Percentiles rank a stretch among this genome's conserved stretches.
phyloP scores from a whole-genome alignment of 1,140 invertebrate genomes.

The Aleiodes sp. region DNA sequence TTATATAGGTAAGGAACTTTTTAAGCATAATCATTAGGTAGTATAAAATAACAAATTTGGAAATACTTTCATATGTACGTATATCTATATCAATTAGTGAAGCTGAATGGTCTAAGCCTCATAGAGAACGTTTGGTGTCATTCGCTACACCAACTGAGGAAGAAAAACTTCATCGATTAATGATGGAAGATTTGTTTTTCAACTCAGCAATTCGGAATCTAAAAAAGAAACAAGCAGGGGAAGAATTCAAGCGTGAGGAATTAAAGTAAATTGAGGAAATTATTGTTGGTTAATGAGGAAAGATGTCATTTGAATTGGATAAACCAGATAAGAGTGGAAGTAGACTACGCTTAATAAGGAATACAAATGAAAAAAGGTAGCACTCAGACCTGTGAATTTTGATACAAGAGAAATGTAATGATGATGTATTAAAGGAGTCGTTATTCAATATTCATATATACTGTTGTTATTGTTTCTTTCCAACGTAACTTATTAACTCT shows the following conservation, averaged over 20 bases:
- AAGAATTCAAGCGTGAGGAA: not conserved
- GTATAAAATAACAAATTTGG: not conserved
- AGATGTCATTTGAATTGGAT: no score
- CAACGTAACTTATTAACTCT: no score
- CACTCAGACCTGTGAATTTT: no score
- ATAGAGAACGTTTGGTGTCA: not conserved
- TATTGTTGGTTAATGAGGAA: no score
- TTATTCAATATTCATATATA: no score
- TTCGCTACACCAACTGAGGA: not conserved
- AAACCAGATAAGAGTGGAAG: no score
- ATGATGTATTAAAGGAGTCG: no score
- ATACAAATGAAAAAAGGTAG: no score
- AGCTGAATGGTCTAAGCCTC: not conserved
- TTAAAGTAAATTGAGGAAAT: slow-evolving; percentile 18
- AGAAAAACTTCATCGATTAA: not conserved
- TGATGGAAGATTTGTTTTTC: not conserved
- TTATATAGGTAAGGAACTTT: slow-evolving; percentile 26
- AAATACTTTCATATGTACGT: no score
- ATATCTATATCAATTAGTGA: not conserved
- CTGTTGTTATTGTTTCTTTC: no score
- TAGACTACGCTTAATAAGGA: no score
- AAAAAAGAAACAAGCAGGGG: not conserved
- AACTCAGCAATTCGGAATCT: not conserved
- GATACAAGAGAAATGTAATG: no score
- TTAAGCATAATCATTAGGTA: not conserved